A percentile compares a stretch with the other conserved stretches of the same genome.
Conservation (phyloP, 2,113 vertebrate genomes). For the Zosterops japonicus region DNA sequence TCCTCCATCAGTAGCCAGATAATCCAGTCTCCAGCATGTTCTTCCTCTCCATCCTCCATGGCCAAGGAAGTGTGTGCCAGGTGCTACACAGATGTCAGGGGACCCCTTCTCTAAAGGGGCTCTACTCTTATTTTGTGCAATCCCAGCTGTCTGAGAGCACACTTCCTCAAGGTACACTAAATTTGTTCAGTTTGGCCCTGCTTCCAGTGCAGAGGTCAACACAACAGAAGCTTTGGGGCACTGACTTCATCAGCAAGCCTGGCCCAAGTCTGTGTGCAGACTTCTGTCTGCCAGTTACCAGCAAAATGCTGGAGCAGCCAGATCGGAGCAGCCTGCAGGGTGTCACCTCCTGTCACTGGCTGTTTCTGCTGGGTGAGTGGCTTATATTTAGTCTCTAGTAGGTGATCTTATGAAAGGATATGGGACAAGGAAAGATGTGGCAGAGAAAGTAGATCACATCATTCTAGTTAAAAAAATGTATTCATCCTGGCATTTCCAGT, state of each 20-base stretch:
- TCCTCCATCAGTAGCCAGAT: background rate
- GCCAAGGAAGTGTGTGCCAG: background rate
- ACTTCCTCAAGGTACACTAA: background rate
- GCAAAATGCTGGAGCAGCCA: background rate
- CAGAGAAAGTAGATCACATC: background rate
- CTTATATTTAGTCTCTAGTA: background rate
- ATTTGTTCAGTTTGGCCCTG: background rate
- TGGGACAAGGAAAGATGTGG: background rate
- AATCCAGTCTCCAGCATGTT: background rate
- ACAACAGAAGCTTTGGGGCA: background rate
- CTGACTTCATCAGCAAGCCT: background rate
- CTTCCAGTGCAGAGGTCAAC: background rate
- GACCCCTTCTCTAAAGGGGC: background rate
- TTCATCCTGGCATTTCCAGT: background rate
- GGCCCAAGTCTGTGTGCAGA: background rate
- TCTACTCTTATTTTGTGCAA: background rate
- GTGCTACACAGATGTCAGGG: background rate
- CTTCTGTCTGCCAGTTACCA: background rate
- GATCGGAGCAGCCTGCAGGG: background rate
- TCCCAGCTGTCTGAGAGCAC: background rate
- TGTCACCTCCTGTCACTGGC: background rate
- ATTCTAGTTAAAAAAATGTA: background rate
- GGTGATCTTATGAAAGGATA: background rate
- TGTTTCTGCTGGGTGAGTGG: background rate
- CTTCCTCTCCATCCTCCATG: background rate